Conservation (phyloP, 2,888 invertebrate species). For the Meteorus cinctellus region DNA sequence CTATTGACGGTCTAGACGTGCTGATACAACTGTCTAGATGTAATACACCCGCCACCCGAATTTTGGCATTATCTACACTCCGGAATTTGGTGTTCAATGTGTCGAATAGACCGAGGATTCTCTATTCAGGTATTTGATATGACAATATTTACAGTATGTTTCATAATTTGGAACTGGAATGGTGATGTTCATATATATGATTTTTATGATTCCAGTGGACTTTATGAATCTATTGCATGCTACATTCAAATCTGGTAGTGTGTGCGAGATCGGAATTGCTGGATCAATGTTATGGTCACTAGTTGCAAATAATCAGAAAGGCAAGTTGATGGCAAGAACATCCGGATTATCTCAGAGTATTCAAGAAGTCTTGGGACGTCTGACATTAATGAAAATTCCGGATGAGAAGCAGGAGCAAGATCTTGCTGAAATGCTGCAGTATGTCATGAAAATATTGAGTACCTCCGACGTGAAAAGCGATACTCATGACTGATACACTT, state of each 20-base stretch:
- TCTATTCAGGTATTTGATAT: conserved; percentile 72
- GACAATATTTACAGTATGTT: no score
- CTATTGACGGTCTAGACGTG: conserved; percentile 68
- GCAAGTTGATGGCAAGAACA: conserved; percentile 76
- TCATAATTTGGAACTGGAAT: no score
- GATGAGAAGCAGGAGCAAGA: conserved; percentile 62
- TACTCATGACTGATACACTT: conserved; percentile 36
- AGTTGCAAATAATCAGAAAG: conserved; percentile 82
- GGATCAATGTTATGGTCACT: conserved; percentile 80
- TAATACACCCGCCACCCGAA: conserved; percentile 62
- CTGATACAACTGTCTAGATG: conserved; percentile 66
- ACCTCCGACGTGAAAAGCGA: conserved; percentile 57
- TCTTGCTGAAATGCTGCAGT: conserved; percentile 65
- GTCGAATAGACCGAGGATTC: conserved; percentile 75
- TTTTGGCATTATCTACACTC: conserved; percentile 74
- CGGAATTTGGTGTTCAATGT: conserved; percentile 77
- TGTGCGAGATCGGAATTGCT: conserved; percentile 73
- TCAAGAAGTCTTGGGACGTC: conserved; percentile 73
- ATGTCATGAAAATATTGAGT: conserved; percentile 60
- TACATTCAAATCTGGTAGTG: conserved; percentile 72
- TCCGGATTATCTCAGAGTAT: conserved; percentile 74
- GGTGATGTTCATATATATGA: no score
- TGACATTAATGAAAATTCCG: conserved; percentile 60
- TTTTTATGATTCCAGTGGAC: conserved; percentile 70
- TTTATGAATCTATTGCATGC: conserved; percentile 74